Base-by-base conservation (phyloP, 2,888 invertebrate genomes). In the Aspidiotus rigidus region DNA sequence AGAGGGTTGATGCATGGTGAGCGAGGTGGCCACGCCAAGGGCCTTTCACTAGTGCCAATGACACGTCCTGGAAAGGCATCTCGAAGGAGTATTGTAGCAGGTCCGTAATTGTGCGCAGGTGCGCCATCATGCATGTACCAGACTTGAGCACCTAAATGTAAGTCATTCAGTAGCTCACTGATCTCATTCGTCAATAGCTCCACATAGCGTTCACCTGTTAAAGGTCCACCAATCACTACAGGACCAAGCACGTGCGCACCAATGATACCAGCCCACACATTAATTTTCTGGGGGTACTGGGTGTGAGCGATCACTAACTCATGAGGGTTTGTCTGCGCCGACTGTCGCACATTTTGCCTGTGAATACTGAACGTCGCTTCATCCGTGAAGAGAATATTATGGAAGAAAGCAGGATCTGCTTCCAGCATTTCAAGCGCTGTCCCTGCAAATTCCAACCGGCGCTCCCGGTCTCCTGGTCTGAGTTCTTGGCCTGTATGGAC, bases 401-500 rank as follows among this genome's bases (percentile, higher is more conserved):
- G 8, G 9, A 56, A 8, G 56, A 56, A 10, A 56, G 9, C 56
- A 8, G 56, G 56, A 56, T n/a, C 16, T 15, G 9, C 16, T 13
- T 56, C 56, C 9, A 13, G 8, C 56, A 56, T 56, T 56, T 56
- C 16, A 8, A 56, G 15, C 8, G 16, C n/a, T n/a, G 8, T 56
- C 11, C 8, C 15, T n/a, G 56, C 56, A 56, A 56, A 56, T 56
- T 10, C 56, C 7, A 10, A 56, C 8, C 56, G 16, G 10, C 56
- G 56, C 15, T 56, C 56, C 16, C 16, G 11, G 15, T 56, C 56
- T 56, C 56, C 56, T 56, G 16, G 56, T n/a, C 56, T 8, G 15
- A 56, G 56, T 56, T 56, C 56, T 15, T 56, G 56, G 15, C 56
- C 9, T n/a, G 56, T 56, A 56, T 15, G 9, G 16, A n/a, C 15